A percentile compares a stretch with the other conserved stretches of the same genome.
Evolutionary conservation across 2,888 invertebrate species (phyloP).

Genomic region (Buathra laborator): DNA sequence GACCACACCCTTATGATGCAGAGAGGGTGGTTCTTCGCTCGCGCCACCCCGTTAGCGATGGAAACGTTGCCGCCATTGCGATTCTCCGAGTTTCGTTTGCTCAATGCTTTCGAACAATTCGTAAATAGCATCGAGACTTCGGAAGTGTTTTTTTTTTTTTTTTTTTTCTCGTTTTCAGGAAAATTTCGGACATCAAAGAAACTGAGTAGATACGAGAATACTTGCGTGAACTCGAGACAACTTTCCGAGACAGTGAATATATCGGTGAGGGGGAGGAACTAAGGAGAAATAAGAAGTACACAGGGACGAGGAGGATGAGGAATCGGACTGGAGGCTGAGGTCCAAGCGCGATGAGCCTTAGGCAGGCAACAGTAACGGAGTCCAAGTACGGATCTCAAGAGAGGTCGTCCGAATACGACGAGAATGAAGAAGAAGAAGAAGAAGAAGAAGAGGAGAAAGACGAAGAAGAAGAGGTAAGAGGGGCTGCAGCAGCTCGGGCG

Average conservation of each 20-base stretch:
- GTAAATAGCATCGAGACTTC: background rate
- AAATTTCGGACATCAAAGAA: slow-evolving; percentile 5
- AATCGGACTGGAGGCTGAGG: slow-evolving; percentile 46
- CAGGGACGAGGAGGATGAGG: slow-evolving; percentile 15
- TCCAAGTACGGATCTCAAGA: slow-evolving; percentile 31
- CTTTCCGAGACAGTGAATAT: background rate
- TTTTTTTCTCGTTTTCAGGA: background rate
- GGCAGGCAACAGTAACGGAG: slow-evolving; percentile 11
- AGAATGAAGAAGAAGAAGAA: slow-evolving; percentile 28
- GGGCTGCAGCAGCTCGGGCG: slow-evolving; percentile 64
- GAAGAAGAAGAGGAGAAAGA: slow-evolving; percentile 31
- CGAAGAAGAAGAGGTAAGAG: slow-evolving; percentile 54
- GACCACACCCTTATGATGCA: slow-evolving; percentile 83
- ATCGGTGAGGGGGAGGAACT: slow-evolving; percentile 12
- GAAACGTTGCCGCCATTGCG: slow-evolving; percentile 65
- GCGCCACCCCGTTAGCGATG: slow-evolving; percentile 53
- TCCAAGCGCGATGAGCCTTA: slow-evolving; percentile 22
- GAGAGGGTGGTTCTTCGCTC: slow-evolving; percentile 57
- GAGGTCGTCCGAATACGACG: slow-evolving; percentile 8
- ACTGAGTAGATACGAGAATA: background rate
- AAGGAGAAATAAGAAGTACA: slow-evolving; percentile 33
- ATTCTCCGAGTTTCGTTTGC: slow-evolving; percentile 25
- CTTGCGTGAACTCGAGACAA: background rate
- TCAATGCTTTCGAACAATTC: slow-evolving; percentile 26
- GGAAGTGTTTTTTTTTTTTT: background rate